Evolutionary conservation across 2,888 invertebrate species (phyloP).

Genomic region (Coelopa pilipes): DNA sequence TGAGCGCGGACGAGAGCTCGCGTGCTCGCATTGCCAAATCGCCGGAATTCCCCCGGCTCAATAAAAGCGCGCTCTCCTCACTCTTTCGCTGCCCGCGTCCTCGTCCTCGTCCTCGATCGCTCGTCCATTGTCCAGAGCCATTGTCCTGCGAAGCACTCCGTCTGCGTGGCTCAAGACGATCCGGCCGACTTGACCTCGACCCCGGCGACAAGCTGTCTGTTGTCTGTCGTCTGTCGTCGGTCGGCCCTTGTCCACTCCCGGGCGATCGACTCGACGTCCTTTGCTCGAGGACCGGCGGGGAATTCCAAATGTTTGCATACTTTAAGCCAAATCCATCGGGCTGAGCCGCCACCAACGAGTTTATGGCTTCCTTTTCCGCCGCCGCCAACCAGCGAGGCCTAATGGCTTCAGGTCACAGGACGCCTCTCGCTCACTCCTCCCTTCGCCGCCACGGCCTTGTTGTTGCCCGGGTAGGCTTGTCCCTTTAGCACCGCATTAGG

Average conservation of each 20-base stretch:
- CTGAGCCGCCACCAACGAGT: neutral
- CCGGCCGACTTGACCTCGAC: slow-evolving; percentile 13
- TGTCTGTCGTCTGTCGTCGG: too few species aligned
- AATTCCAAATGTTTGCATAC: slow-evolving; percentile 37
- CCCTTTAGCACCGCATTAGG: slow-evolving; percentile 29
- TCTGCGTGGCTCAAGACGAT: neutral
- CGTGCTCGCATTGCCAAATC: neutral
- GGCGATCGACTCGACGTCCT: neutral
- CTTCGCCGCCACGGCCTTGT: neutral
- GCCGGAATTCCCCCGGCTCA: neutral
- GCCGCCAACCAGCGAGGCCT: slow-evolving; percentile 31
- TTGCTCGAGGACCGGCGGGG: slow-evolving; percentile 14
- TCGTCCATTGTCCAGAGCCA: slow-evolving; percentile 19
- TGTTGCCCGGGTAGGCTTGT: slow-evolving; percentile 17
- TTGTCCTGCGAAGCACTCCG: slow-evolving; percentile 3
- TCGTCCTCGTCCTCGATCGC: slow-evolving; percentile 24
- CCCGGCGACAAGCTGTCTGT: slow-evolving; percentile 26
- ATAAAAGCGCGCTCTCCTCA: neutral
- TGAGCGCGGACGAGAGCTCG: neutral
- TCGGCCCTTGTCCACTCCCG: neutral
- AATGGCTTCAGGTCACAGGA: slow-evolving; percentile 56
- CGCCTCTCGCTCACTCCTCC: slow-evolving; percentile 57
- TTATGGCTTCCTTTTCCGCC: neutral
- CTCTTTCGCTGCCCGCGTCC: slow-evolving; percentile 16
- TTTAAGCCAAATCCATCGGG: slow-evolving; percentile 31